Evolutionary conservation across 2,888 invertebrate species (phyloP).

Genomic region (Pristionchus fissidentatus): DNA sequence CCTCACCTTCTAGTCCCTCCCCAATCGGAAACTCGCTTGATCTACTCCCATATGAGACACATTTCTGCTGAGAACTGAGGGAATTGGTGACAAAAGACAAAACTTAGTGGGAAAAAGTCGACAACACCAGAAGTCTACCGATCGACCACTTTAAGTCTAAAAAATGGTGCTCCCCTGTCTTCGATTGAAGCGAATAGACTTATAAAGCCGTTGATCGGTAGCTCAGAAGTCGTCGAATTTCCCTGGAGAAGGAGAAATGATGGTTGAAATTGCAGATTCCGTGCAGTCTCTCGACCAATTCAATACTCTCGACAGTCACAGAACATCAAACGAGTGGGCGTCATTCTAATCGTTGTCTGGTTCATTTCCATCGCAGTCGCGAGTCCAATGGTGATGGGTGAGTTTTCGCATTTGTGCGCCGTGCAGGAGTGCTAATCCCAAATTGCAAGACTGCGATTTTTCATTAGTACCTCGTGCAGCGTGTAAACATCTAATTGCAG

Average conservation of each 20-base stretch:
- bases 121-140: no score
- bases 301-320: conserved; percentile 99
- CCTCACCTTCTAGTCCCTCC: no score
- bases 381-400: conserved; percentile 92
- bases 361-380: conserved; percentile 94
- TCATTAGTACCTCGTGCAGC: neutral
- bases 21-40: conserved; percentile 22
- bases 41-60: neutral
- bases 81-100: no score
- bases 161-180: no score
- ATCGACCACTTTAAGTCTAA: no score
- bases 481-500: conserved; percentile 53
- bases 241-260: neutral
- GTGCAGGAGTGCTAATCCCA: neutral
- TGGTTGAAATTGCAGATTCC: conserved; percentile 83
- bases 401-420: conserved; percentile 17
- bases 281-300: conserved; percentile 98
- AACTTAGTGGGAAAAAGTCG: no score
- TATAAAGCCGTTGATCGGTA: no score
- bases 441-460: neutral
- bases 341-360: conserved; percentile 95
- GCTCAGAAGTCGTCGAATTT: neutral
- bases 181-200: no score
- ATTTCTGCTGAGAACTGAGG: neutral
- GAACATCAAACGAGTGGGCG: conserved; percentile 88